Percentiles rank a stretch among this genome's conserved stretches.
Conservation (phyloP, 1,140 invertebrate genomes). For the Drosophila tristis region DNA sequence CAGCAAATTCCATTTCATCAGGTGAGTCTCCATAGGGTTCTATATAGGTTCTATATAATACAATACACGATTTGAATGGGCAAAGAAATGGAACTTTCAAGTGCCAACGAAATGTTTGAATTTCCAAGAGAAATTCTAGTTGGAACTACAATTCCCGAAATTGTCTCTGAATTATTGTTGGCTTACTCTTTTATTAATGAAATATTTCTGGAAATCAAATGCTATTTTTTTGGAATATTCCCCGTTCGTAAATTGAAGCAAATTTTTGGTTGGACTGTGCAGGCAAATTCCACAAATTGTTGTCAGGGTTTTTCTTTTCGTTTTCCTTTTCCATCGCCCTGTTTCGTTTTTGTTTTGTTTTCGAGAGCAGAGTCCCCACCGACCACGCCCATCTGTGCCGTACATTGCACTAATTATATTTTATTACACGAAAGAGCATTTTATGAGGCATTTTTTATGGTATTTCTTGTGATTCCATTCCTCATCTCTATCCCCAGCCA, state of each 20-base stretch:
- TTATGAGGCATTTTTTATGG: slow-evolving; percentile 59
- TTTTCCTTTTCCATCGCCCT: neutral
- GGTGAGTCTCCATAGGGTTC: slow-evolving; percentile 58
- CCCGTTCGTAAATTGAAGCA: no score
- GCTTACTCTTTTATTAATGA: no score
- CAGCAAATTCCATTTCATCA: slow-evolving; percentile 84
- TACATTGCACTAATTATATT: slow-evolving; percentile 68
- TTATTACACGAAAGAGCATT: slow-evolving; percentile 52
- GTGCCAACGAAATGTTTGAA: no score
- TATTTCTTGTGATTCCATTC: slow-evolving; percentile 19
- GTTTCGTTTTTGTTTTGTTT: neutral
- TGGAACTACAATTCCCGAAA: no score
- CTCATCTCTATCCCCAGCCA: no score
- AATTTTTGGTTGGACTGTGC: no score
- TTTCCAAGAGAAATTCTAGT: no score
- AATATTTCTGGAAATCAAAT: no score
- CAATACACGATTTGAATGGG: slow-evolving; percentile 1
- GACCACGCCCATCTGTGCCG: slow-evolving; percentile 33
- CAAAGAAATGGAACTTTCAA: neutral
- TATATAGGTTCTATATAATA: no score
- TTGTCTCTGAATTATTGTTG: no score
- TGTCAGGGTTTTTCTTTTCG: neutral
- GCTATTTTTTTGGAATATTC: no score
- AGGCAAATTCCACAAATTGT: neutral
- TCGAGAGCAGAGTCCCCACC: no score